A percentile compares a stretch with the other conserved stretches of the same genome.
Evolutionary conservation across 2,797 vertebrate species (phyloP).

Genomic region (Micromesistius poutassou): DNA sequence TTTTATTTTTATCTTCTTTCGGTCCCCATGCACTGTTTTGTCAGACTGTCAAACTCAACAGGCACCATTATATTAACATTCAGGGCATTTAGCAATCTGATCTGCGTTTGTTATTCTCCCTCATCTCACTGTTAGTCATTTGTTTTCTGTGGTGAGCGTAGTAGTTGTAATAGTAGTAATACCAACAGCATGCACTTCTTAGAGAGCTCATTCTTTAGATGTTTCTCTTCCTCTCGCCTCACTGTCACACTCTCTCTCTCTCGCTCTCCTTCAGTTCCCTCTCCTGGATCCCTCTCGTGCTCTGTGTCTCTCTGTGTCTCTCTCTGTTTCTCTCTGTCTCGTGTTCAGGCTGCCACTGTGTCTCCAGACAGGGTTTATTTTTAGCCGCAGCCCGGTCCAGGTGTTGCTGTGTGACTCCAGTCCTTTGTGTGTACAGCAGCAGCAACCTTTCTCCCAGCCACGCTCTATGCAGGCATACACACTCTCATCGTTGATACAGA

Average conservation of each 20-base stretch:
- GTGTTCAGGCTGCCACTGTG: conserved; percentile 9
- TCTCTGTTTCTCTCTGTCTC: conserved; percentile 31
- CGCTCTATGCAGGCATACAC: conserved; percentile 5
- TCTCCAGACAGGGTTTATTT: conserved; percentile 69
- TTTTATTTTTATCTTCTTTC: not conserved
- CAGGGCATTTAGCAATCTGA: too few species aligned
- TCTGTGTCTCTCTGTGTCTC: conserved; percentile 32
- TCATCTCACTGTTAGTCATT: conserved; percentile 32
- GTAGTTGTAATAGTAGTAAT: conserved; percentile 36
- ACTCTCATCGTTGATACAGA: conserved; percentile 12
- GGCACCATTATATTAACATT: not conserved
- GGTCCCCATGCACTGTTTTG: not conserved
- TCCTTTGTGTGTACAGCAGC: conserved; percentile 64
- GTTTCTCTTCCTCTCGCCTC: not conserved
- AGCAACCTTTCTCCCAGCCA: conserved; percentile 38
- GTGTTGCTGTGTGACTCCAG: conserved; percentile 71
- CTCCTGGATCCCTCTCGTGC: conserved; percentile 24
- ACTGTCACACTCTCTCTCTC: not conserved
- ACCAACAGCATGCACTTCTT: not conserved
- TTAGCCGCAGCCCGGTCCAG: conserved; percentile 64
- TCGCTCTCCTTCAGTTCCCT: conserved; percentile 4
- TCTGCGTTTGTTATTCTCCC: not conserved
- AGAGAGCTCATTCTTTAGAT: not conserved
- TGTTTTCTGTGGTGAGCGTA: conserved; percentile 22
- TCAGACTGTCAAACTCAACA: not conserved